Evolutionary conservation across 2,113 vertebrate species (phyloP).

Genomic region (Silurus meridionalis): DNA sequence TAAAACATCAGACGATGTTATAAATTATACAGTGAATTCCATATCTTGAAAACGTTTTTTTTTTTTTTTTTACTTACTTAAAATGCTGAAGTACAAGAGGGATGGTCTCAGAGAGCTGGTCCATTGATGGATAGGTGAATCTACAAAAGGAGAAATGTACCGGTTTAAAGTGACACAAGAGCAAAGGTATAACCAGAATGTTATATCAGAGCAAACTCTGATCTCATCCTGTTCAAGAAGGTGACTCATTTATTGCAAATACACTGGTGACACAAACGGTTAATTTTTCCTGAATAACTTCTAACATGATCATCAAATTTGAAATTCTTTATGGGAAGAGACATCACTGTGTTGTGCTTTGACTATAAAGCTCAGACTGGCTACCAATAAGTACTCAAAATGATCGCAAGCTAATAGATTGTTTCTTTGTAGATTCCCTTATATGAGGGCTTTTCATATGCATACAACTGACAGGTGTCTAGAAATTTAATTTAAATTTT

Average conservation of each 20-base stretch:
- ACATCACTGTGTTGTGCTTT: not conserved
- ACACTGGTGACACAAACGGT: not conserved
- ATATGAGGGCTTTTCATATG: no score
- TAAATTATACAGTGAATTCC: not conserved
- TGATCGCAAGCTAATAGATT: no score
- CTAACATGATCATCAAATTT: no score
- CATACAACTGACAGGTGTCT: no score
- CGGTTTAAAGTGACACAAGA: not conserved
- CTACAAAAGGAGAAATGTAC: conserved; percentile 62
- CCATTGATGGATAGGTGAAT: conserved; percentile 89
- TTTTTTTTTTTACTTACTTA: conserved; percentile 74
- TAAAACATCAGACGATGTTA: not conserved
- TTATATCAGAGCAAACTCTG: not conserved
- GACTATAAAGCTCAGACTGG: not conserved
- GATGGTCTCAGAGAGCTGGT: conserved; percentile 88
- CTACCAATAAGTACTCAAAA: no score
- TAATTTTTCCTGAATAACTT: no score
- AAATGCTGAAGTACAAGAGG: conserved; percentile 87
- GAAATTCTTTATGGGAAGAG: not conserved
- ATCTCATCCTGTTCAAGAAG: not conserved
- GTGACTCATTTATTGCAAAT: not conserved
- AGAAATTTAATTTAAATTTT: no score
- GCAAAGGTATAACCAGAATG: not conserved
- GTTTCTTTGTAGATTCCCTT: no score
- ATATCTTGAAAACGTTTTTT: not conserved